phyloP scores from a whole-genome alignment of 2,797 vertebrate genomes.

The Melanotaenia parkinsoni region DNA sequence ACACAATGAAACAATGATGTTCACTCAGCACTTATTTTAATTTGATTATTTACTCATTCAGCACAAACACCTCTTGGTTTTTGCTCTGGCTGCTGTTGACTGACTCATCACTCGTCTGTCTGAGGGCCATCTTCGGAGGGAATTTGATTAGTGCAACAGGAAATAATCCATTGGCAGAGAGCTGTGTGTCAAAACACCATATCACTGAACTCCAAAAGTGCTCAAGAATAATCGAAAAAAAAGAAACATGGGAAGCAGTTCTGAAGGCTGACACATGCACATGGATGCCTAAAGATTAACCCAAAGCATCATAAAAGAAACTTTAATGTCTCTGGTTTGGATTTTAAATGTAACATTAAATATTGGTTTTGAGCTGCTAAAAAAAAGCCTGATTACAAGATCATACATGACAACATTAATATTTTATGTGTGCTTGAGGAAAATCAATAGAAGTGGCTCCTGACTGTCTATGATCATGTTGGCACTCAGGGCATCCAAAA shows the following conservation, averaged over 20 bases:
- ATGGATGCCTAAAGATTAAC: neutral
- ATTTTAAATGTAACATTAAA: constrained; percentile 20
- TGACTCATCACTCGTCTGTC: constrained; percentile 2
- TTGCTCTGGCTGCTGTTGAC: neutral
- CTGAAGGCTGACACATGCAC: neutral
- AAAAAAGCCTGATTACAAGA: constrained; percentile 35
- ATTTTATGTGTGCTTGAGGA: constrained; percentile 66
- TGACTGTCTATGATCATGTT: constrained; percentile 18
- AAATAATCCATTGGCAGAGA: constrained; percentile 58
- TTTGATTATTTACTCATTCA: constrained; percentile 7
- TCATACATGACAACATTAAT: constrained; percentile 66
- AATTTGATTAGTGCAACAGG: constrained; percentile 71
- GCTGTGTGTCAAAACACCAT: constrained; percentile 50
- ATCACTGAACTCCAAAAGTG: constrained; percentile 27
- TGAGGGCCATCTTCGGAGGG: constrained; percentile 42
- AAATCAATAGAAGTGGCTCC: constrained; percentile 70
- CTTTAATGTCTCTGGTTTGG: neutral
- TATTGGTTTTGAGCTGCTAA: constrained; percentile 1
- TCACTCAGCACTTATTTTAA: constrained; percentile 3
- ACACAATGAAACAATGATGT: neutral
- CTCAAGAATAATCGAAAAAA: neutral
- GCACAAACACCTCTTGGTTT: constrained; percentile 14
- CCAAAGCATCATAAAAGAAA: constrained; percentile 3
- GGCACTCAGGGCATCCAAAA: neutral
- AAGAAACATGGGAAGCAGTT: neutral